Evolutionary conservation across 2,797 vertebrate species (phyloP).

Genomic region (Labeo calbasu): DNA sequence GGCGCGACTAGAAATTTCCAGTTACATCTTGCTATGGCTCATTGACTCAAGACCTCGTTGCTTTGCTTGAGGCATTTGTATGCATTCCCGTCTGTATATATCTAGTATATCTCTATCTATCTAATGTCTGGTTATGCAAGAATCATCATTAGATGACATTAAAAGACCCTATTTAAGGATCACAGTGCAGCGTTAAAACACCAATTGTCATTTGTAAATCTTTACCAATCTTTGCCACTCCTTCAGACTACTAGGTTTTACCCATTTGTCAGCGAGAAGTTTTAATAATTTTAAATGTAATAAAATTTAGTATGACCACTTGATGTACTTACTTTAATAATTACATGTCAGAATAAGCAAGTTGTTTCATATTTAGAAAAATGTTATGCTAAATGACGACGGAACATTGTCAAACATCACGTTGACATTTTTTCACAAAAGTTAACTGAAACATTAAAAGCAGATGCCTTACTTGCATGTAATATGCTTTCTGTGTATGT

Average conservation of each 20-base stretch:
- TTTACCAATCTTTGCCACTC: background rate
- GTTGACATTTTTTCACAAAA: background rate
- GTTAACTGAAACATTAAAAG: background rate
- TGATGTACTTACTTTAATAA: background rate
- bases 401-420: background rate
- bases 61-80: background rate
- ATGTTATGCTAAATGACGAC: background rate
- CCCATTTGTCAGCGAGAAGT: too few relatives aligned
- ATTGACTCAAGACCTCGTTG: constrained; percentile 1
- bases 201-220: background rate
- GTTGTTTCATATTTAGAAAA: background rate
- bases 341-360: background rate
- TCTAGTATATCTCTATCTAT: background rate
- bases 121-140: background rate
- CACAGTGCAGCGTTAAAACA: background rate
- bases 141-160: background rate
- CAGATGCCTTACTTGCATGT: too few relatives aligned
- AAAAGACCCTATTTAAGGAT: background rate
- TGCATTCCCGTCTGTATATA: background rate
- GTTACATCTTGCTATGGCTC: background rate
- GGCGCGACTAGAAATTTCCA: constrained; percentile 34
- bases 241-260: background rate
- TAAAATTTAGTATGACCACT: background rate
- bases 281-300: background rate
- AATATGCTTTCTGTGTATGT: too few relatives aligned